phyloP scores from a whole-genome alignment of 1,140 invertebrate genomes.

The Zaprionus gabonicus region DNA sequence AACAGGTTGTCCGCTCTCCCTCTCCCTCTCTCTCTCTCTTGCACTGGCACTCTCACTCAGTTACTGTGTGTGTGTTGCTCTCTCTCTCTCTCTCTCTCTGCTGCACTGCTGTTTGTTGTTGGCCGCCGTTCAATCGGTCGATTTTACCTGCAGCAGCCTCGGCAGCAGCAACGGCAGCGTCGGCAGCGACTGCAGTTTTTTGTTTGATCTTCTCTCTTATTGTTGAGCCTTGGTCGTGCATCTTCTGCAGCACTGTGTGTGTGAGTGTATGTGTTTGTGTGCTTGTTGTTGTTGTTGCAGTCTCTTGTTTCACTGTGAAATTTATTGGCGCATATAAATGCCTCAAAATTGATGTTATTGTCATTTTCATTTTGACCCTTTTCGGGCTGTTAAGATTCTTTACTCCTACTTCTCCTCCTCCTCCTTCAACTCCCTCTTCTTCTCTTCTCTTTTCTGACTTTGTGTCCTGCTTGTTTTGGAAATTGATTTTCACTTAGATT shows the following conservation, averaged over 20 bases:
- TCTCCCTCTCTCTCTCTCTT: neutral
- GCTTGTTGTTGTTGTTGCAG: conserved; percentile 34
- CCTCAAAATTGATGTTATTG: conserved; percentile 82
- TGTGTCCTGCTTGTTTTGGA: conserved; percentile 73
- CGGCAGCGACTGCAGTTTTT: conserved; percentile 45
- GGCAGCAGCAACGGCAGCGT: conserved; percentile 32
- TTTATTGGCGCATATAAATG: conserved; percentile 83
- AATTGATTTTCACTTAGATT: conserved; percentile 76
- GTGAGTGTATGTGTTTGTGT: neutral
- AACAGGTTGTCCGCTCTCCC: conserved; percentile 66
- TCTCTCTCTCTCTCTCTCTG: conserved; percentile 16
- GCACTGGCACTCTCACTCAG: neutral
- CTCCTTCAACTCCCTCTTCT: neutral
- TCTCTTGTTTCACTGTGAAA: conserved; percentile 64
- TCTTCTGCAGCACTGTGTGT: conserved; percentile 32
- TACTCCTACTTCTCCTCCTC: neutral
- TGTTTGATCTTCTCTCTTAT: conserved; percentile 56
- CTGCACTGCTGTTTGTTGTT: conserved; percentile 49
- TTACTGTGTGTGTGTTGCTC: conserved; percentile 7
- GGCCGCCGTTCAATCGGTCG: conserved; percentile 39
- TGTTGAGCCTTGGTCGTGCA: conserved; percentile 45
- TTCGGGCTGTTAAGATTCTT: conserved; percentile 38
- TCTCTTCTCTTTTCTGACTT: conserved; percentile 10
- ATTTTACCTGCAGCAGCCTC: conserved; percentile 37
- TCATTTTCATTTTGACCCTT: conserved; percentile 62